These are phyloP conservation scores for Manis pentadactyla DNA, from an alignment of 2,797 vertebrate species.

Conservation along the genomic window DNA sequence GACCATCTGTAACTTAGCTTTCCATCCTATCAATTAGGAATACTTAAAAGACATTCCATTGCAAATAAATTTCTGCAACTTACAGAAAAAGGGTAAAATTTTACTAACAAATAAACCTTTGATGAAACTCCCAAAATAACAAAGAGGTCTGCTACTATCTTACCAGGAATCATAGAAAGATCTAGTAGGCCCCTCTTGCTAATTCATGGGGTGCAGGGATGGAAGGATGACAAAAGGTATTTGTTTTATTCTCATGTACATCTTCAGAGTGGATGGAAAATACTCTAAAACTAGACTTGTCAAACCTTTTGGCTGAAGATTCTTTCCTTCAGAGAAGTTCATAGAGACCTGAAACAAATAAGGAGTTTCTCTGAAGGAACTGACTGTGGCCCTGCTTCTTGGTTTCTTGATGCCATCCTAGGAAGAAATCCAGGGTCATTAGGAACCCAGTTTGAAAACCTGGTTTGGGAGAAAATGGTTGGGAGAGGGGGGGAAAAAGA, in stretches of 20 bases:
- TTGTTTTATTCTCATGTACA: background rate
- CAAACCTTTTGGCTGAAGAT: background rate
- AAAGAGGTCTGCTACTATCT: background rate
- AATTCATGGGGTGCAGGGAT: too few species aligned
- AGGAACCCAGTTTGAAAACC: background rate
- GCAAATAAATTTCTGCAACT: constrained; percentile 82
- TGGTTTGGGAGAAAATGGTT: too few species aligned
- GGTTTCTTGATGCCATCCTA: background rate
- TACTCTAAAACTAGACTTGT: background rate
- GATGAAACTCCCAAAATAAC: constrained; percentile 55
- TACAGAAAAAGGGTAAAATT: constrained; percentile 63
- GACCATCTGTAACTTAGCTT: constrained; percentile 86
- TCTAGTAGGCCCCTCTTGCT: background rate
- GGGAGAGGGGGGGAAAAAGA: too few species aligned
- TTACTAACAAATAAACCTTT: constrained; percentile 69
- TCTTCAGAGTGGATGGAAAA: background rate
- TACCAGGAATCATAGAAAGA: background rate
- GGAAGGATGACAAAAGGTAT: background rate
- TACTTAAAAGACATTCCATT: constrained; percentile 84
- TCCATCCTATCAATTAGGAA: constrained; percentile 86
- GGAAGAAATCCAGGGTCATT: background rate
- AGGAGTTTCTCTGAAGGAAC: background rate
- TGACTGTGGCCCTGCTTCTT: background rate
- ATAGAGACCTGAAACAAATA: background rate
- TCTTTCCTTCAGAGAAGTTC: background rate